Evolutionary conservation across 2,888 invertebrate genomes (phyloP), one percentile per base, ranked within the genome.

Genomic region (Drosophila gaucha): DNA sequence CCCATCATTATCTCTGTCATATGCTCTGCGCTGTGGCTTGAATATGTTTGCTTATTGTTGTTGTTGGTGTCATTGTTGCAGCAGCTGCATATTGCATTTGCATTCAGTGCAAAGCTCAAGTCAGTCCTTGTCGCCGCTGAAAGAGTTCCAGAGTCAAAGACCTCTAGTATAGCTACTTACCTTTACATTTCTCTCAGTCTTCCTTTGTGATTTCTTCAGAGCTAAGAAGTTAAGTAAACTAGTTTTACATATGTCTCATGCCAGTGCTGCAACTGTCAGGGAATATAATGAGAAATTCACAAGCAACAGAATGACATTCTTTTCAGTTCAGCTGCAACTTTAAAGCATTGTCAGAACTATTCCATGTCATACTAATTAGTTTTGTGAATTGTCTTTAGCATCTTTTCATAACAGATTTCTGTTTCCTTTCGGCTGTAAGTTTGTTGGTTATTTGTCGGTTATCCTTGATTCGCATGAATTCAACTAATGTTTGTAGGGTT

Each of bases 1-100:
- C 52, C 57, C 74, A 65, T 57, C 74, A 60, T 60, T 74, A 60
- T 65, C 69, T 68, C 64, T 73, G 58, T 67, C 72, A 56, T 52
- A 39, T 58, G 33, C n/a, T 39, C 3, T 1, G 33, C 30, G 55
- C 47, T 39, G 58, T 31, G 35, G 35, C 55, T 52, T 59, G 8
- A 33, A 36, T 49, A 49, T 44, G 39, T 52, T 51, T 60, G 38
- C 50, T 67, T 63, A 16, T 52, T 39, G n/a, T n/a, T n/a, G n/a
- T n/a, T n/a, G n/a, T n/a, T n/a, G n/a, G n/a, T n/a, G n/a, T n/a
- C n/a, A n/a, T n/a, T n/a, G 36, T 51, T 49, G 10, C 52, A 50
- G 46, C 38, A 33, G 63, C 63, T 52, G 63, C 49, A 67, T 6
- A 28, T 44, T 60, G 47, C 70, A 71, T 47, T 47, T 59, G 65